Percentiles rank a stretch among this genome's conserved stretches.
Conservation (phyloP, 2,888 invertebrate species). For the Ceramica pisi region DNA sequence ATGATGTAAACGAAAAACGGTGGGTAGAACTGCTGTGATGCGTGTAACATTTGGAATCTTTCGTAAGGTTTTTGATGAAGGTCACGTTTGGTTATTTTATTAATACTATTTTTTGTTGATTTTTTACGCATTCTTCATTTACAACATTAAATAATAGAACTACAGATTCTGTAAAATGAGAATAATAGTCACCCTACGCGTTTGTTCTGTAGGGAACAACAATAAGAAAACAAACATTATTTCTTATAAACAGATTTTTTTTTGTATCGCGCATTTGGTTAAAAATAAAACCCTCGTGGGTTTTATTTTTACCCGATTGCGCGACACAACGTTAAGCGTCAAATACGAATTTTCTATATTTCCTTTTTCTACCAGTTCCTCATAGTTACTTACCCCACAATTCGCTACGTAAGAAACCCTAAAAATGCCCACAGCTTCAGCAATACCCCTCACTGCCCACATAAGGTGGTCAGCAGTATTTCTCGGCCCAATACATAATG, state of each 20-base stretch:
- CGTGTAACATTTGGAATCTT: neutral
- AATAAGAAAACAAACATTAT: too few relatives aligned
- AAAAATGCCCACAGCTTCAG: slow-evolving; percentile 16
- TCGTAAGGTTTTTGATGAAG: neutral
- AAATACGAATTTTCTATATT: slow-evolving; percentile 9
- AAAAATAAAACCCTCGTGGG: neutral
- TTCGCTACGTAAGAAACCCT: slow-evolving; percentile 12
- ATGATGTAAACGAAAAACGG: slow-evolving; percentile 1
- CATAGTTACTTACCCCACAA: slow-evolving; percentile 32
- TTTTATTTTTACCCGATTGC: too few relatives aligned
- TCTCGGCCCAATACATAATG: slow-evolving; percentile 57
- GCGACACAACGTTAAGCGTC: rapidly evolving
- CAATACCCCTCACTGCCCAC: slow-evolving; percentile 14
- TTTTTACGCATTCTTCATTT: neutral
- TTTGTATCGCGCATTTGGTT: too few relatives aligned
- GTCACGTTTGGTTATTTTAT: neutral
- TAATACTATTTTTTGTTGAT: neutral
- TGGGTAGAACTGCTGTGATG: neutral
- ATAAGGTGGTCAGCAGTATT: slow-evolving; percentile 56
- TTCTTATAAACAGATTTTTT: neutral
- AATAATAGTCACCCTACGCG: too few relatives aligned
- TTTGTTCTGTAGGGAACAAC: too few relatives aligned
- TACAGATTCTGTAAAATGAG: neutral
- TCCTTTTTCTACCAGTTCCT: neutral
- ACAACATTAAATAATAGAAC: neutral